phyloP scores from a whole-genome alignment of 2,113 vertebrate genomes.

The Corvus hawaiiensis region DNA sequence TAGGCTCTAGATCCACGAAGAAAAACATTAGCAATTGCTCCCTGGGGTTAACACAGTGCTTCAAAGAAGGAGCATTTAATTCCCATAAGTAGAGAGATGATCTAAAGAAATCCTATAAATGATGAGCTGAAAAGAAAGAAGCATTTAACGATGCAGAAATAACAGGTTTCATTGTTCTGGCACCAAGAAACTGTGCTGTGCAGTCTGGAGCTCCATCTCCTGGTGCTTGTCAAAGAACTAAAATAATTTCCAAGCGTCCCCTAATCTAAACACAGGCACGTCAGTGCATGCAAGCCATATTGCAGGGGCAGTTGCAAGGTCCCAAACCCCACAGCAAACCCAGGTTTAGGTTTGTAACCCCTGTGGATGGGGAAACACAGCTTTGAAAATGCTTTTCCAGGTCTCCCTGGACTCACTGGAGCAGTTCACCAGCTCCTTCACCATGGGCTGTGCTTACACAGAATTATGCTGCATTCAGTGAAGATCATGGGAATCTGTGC shows the following conservation, averaged over 20 bases:
- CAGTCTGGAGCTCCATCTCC: conserved; percentile 54
- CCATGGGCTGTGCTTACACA: rapidly evolving
- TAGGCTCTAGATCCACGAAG: background rate
- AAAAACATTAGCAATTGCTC: conserved; percentile 12
- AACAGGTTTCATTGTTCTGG: background rate
- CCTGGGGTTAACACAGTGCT: background rate
- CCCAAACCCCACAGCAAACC: rapidly evolving
- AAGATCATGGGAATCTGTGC: background rate
- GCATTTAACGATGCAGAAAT: background rate
- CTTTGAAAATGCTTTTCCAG: background rate
- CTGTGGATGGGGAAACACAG: background rate
- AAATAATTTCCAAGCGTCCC: background rate
- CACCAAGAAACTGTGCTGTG: background rate
- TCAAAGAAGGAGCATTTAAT: background rate
- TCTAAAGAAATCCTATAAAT: conserved; percentile 21
- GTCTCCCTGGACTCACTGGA: background rate
- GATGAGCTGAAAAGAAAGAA: conserved; percentile 21
- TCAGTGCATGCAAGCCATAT: background rate
- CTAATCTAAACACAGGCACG: background rate
- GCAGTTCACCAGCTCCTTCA: background rate
- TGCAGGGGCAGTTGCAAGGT: background rate
- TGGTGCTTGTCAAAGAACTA: background rate
- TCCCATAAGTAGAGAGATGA: background rate
- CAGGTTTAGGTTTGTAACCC: background rate
- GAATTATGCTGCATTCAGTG: background rate